These are phyloP conservation scores for Yponomeuta malinellus DNA, from an alignment of 2,888 invertebrate species.

Conservation along the genomic window DNA sequence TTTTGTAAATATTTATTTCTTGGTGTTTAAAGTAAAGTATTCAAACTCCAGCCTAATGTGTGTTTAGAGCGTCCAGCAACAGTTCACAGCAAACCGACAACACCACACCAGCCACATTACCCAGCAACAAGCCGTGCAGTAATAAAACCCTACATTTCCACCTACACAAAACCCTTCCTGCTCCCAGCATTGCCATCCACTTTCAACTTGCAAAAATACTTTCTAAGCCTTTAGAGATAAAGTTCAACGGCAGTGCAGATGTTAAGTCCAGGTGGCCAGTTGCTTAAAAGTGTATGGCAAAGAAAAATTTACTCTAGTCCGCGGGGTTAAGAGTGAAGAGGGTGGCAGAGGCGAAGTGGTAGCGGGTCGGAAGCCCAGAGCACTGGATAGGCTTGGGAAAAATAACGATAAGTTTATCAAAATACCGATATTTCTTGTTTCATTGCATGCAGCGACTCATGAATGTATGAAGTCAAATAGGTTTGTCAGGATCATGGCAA, in stretches of 20 bases:
- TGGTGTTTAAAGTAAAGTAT: no score
- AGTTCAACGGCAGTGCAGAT: background rate
- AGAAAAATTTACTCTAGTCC: background rate
- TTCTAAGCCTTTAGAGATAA: background rate
- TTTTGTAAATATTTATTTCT: no score
- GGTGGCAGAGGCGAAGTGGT: background rate
- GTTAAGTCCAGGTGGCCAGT: background rate
- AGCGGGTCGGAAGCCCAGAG: background rate
- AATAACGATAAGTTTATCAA: no score
- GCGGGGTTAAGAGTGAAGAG: background rate
- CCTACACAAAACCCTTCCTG: conserved; percentile 1
- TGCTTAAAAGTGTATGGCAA: background rate
- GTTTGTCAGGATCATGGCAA: no score
- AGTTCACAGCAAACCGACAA: background rate
- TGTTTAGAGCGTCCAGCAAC: background rate
- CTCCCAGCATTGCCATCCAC: background rate
- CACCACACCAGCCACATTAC: conserved; percentile 3
- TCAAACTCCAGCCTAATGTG: background rate
- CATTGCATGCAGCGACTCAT: no score
- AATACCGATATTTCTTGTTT: no score
- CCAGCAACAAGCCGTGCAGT: conserved; percentile 9
- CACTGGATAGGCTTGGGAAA: background rate
- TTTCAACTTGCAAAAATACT: background rate
- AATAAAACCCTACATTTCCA: conserved; percentile 13
- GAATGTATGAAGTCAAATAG: no score